These are phyloP conservation scores for Busseola fusca DNA, from an alignment of 2,888 invertebrate genomes.

Conservation along the genomic window DNA sequence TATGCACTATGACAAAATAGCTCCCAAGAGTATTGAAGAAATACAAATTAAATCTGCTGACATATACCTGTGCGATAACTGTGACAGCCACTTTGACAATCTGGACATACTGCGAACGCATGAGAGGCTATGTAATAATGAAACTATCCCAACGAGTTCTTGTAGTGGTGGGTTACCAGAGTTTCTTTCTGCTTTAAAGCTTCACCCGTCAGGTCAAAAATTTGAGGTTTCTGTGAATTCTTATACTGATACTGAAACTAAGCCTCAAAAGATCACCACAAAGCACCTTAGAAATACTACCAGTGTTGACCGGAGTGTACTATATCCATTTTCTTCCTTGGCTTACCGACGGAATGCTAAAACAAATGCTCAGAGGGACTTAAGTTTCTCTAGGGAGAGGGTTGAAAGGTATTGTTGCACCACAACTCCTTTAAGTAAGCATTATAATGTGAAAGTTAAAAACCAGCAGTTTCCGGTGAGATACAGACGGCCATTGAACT, in stretches of 20 bases:
- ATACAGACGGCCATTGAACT: conserved; percentile 84
- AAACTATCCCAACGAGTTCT: conserved; percentile 67
- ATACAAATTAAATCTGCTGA: conserved; percentile 90
- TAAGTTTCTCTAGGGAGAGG: conserved; percentile 78
- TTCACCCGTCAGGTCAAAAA: conserved; percentile 70
- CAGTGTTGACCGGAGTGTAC: conserved; percentile 81
- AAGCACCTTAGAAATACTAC: conserved; percentile 77
- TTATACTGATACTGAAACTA: conserved; percentile 64
- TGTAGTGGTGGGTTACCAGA: conserved; percentile 77
- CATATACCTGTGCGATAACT: conserved; percentile 93
- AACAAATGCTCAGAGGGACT: conserved; percentile 75
- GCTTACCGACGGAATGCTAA: conserved; percentile 82
- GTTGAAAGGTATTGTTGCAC: conserved; percentile 84
- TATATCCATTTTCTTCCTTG: conserved; percentile 86
- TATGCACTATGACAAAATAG: conserved; percentile 86
- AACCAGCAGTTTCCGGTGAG: conserved; percentile 81
- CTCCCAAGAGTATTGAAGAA: conserved; percentile 68
- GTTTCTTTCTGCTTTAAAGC: conserved; percentile 81
- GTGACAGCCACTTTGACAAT: conserved; percentile 92
- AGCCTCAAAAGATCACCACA: conserved; percentile 55
- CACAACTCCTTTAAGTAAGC: conserved; percentile 73
- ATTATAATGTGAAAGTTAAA: conserved; percentile 79
- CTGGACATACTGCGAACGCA: conserved; percentile 78
- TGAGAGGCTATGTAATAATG: conserved; percentile 85
- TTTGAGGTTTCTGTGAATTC: conserved; percentile 51